Evolutionary conservation across 2,888 invertebrate species (phyloP).

Genomic region (Timema podura): DNA sequence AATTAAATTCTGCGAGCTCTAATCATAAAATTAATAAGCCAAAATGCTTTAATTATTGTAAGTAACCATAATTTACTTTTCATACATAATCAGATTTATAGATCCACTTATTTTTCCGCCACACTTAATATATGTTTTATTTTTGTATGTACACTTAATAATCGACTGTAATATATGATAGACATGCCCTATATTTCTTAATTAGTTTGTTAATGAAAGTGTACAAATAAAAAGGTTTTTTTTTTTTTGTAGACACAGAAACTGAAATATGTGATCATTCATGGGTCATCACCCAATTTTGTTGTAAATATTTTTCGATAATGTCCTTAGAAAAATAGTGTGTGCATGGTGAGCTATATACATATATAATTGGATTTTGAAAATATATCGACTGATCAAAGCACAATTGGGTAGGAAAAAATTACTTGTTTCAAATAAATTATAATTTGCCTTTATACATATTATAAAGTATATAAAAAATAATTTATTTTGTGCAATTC

Average conservation of each 20-base stretch:
- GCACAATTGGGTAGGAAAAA: too few species aligned
- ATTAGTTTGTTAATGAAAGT: background rate
- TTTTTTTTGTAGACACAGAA: too few species aligned
- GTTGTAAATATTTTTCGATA: conserved; percentile 24
- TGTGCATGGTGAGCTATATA: background rate
- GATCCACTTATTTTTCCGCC: conserved; percentile 17
- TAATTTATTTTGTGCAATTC: conserved; percentile 15
- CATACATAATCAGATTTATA: conserved; percentile 15
- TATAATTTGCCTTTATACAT: too few species aligned
- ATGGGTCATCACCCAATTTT: too few species aligned
- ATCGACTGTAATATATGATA: background rate
- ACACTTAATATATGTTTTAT: conserved; percentile 15
- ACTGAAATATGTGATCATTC: too few species aligned
- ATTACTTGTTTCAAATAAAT: conserved; percentile 6
- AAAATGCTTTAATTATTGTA: conserved; percentile 22
- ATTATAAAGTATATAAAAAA: too few species aligned
- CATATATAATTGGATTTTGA: too few species aligned
- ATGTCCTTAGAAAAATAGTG: conserved; percentile 17
- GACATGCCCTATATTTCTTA: background rate
- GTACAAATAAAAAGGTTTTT: too few species aligned
- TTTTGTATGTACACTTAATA: conserved; percentile 15
- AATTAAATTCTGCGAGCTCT: background rate
- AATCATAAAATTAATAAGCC: conserved; percentile 18
- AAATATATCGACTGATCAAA: too few species aligned
- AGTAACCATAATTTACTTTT: conserved; percentile 15